Conservation (phyloP, 2,888 invertebrate species). For the Aphidius colemani region DNA sequence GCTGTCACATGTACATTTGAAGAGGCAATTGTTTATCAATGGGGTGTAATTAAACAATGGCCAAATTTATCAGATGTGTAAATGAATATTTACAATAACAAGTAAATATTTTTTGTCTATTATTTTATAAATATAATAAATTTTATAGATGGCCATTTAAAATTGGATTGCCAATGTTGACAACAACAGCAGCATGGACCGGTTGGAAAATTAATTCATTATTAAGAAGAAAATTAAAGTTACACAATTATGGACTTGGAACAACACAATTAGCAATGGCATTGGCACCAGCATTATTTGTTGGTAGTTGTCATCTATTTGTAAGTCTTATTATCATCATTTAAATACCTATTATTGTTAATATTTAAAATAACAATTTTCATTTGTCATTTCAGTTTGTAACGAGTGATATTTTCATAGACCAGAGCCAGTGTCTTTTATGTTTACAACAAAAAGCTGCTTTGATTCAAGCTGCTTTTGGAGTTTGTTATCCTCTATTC, state of each 20-base stretch:
- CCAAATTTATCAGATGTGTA: conserved; percentile 67
- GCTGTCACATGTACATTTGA: conserved; percentile 65
- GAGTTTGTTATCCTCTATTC: conserved; percentile 67
- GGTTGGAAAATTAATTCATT: conserved; percentile 69
- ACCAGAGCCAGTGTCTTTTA: conserved; percentile 66
- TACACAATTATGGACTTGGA: conserved; percentile 65
- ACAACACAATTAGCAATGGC: conserved; percentile 69
- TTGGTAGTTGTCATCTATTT: conserved; percentile 65
- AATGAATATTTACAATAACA: conserved; percentile 24
- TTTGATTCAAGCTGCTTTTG: conserved; percentile 63
- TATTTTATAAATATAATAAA: conserved; percentile 24
- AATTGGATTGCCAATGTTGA: conserved; percentile 63
- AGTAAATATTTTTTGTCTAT: neutral
- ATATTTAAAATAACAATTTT: conserved; percentile 16
- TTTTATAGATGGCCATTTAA: conserved; percentile 63
- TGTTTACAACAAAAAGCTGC: conserved; percentile 70
- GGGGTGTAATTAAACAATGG: conserved; percentile 68
- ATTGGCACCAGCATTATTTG: conserved; percentile 65
- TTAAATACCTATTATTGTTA: conserved; percentile 1
- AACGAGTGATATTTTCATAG: conserved; percentile 65
- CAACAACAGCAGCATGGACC: conserved; percentile 62
- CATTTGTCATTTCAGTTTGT: conserved; percentile 61
- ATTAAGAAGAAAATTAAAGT: conserved; percentile 67
- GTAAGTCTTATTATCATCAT: conserved; percentile 53
- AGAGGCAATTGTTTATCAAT: conserved; percentile 67